Conservation (phyloP, 2,888 invertebrate species). For the Busseola fusca region DNA sequence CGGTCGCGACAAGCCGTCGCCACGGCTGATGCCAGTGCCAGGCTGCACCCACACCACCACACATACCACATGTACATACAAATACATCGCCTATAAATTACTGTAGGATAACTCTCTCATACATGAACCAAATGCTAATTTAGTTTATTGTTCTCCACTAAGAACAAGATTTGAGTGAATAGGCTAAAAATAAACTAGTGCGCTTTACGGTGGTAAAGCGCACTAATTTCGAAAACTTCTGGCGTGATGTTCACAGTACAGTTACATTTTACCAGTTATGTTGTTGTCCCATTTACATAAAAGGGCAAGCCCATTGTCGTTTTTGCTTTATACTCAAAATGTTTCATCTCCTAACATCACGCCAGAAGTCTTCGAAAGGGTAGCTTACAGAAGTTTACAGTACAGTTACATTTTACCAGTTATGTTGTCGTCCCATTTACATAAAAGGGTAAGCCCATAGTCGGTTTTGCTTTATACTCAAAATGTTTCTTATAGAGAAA, state of each 20-base stretch:
- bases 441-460: too few relatives aligned
- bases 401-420: neutral
- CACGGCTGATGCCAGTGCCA: slow-evolving; percentile 75
- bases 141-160: slow-evolving; percentile 16
- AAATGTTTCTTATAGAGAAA: neutral
- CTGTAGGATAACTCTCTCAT: slow-evolving; percentile 36
- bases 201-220: too few relatives aligned
- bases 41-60: slow-evolving; percentile 64
- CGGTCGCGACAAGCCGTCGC: slow-evolving; percentile 79
- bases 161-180: neutral
- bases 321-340: neutral
- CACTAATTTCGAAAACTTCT: too few relatives aligned
- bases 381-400: too few relatives aligned
- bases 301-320: too few relatives aligned
- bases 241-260: neutral
- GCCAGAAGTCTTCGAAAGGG: neutral
- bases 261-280: neutral
- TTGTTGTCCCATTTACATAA: neutral
- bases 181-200: too few relatives aligned
- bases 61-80: slow-evolving; percentile 59
- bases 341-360: neutral
- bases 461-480: neutral
- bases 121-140: slow-evolving; percentile 44
- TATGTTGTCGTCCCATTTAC: neutral
- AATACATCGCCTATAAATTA: slow-evolving; percentile 58